Evolutionary conservation across 2,113 vertebrate genomes (phyloP).

Genomic region (Periophthalmodon schlosseri): DNA sequence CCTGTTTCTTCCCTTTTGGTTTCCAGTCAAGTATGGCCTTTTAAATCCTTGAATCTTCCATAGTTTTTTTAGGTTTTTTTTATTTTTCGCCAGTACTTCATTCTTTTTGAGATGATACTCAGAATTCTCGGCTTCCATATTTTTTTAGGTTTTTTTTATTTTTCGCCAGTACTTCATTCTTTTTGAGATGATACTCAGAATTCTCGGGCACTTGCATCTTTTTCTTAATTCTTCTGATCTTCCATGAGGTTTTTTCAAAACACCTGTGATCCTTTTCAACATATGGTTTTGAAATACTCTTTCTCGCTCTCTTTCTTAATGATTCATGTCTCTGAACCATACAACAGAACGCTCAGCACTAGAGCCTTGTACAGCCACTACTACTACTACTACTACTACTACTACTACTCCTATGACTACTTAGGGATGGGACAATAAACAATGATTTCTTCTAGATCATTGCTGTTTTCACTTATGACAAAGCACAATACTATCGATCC

Average conservation of each 20-base stretch:
- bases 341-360: background rate
- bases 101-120: too few relatives aligned
- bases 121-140: too few relatives aligned
- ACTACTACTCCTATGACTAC: too few relatives aligned
- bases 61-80: background rate
- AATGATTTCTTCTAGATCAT: too few relatives aligned
- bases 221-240: background rate
- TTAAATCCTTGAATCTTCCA: too few relatives aligned
- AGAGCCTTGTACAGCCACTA: too few relatives aligned
- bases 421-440: too few relatives aligned
- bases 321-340: background rate
- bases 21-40: too few relatives aligned
- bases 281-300: background rate
- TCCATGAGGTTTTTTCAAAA: background rate
- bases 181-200: background rate
- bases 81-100: background rate
- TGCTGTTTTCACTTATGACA: too few relatives aligned
- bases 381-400: too few relatives aligned
- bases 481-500: too few relatives aligned
- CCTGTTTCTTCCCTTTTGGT: background rate
- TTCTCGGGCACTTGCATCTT: background rate
- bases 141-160: too few relatives aligned
- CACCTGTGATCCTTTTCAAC: background rate
- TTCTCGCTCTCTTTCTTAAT: background rate
- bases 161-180: background rate